Base-by-base conservation (phyloP, 2,797 vertebrate genomes). In the Lepidocolaptes lacrymiger region DNA sequence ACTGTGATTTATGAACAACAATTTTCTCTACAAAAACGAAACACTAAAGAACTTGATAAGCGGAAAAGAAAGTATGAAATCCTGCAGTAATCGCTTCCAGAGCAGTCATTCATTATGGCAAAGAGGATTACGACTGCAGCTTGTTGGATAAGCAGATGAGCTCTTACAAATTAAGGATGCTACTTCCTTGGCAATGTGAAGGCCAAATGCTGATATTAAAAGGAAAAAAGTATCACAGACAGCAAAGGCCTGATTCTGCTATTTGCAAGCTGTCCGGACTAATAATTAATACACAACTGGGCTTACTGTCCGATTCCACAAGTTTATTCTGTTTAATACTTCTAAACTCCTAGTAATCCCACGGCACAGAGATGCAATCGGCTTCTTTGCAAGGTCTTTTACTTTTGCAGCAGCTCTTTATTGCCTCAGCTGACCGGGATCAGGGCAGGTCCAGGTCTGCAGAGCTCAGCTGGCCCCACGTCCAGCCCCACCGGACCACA, bases 61-160 rank as follows among this genome's bases (percentile, higher is more conserved):
- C 28, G 1, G 59, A 58, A 83, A 92, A 91, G 76, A 75, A 94
- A 93, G 88, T 87, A 87, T 18, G 39, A 96, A 94, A 92, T 96
- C 92, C 85, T 59, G n/a, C 23, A 16, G 80, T 96, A 95, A 97
- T 95, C 74, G 4, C 81, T 96, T 96, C 91, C 93, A 96, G 74
- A 92, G 75, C 68, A 74, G 88, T 79, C 74, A 83, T 71, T 97
- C 59, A 76, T 91, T 89, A 93, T 3, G 20, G 83, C 58, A 92
- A 93, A 96, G 96, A 95, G 79, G 96, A 96, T 96, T 96, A 96
- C 0, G 24, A 56, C 77, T 88, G 58, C 76, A 84, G 91, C 89
- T 92, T 83, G 80, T 51, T 55, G 86, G 93, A 91, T 94, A 95
- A 96, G 56, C 71, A 95, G 92, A 96, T 94, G 88, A 96, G 84